Evolutionary conservation across 53 echinoderm and acorn worm species (phyloP).

Genomic region (Paracentrotus lividus): DNA sequence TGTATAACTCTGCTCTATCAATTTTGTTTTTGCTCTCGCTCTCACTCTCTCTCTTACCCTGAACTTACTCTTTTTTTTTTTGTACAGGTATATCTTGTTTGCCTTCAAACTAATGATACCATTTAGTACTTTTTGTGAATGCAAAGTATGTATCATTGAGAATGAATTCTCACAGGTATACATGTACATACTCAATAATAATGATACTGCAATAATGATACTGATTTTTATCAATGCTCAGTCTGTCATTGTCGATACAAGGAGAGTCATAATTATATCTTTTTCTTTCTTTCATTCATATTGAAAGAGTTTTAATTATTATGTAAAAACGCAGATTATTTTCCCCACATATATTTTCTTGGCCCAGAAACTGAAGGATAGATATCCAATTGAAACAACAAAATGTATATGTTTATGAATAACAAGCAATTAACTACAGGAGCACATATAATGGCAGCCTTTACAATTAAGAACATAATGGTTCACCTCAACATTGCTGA

Average conservation of each 20-base stretch:
- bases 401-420: conserved; percentile 8
- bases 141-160: background rate
- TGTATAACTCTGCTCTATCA: no score
- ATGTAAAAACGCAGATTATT: background rate
- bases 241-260: background rate
- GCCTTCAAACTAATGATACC: background rate
- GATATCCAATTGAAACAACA: background rate
- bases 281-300: background rate
- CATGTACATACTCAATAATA: no score
- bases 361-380: background rate
- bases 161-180: background rate
- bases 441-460: background rate
- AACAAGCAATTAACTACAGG: conserved; percentile 39
- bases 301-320: background rate
- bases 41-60: no score
- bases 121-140: background rate
- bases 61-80: no score
- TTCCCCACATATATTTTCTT: background rate
- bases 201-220: no score
- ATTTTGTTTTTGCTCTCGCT: no score
- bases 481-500: conserved; percentile 29
- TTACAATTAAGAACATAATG: background rate
- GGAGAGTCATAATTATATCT: background rate
- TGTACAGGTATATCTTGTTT: no score
- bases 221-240: no score